These are phyloP conservation scores for Pterophyllum scalare DNA, from an alignment of 2,113 vertebrate genomes.

Conservation along the genomic window DNA sequence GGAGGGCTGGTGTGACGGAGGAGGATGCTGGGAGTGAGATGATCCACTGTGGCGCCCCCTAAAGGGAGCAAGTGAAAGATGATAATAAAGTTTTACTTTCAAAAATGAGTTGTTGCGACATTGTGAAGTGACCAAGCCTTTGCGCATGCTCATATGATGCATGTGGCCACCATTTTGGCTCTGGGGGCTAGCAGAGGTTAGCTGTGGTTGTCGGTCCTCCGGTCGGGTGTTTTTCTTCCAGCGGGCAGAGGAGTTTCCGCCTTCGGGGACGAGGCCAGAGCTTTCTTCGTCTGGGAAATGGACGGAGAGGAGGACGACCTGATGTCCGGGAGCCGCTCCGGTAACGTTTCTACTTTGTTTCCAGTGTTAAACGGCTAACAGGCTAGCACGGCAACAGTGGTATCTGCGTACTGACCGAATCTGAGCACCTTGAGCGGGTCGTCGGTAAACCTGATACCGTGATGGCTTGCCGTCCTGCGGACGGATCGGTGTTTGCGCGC, in stretches of 20 bases:
- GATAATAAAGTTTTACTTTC: too few relatives aligned
- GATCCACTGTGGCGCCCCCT: too few relatives aligned
- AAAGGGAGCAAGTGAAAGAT: too few relatives aligned
- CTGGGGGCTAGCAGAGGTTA: neutral
- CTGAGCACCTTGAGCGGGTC: neutral
- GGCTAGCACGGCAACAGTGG: neutral
- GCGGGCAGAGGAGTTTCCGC: rapidly evolving
- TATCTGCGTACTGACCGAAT: neutral
- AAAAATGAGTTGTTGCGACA: constrained; percentile 6
- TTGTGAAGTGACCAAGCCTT: neutral
- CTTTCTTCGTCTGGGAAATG: constrained; percentile 56
- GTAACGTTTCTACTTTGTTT: constrained; percentile 62
- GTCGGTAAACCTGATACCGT: neutral
- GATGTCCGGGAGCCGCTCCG: constrained; percentile 71
- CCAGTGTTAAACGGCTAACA: neutral
- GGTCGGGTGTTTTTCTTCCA: neutral
- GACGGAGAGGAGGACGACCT: constrained; percentile 81
- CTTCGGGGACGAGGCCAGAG: neutral
- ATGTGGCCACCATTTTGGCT: constrained; percentile 64
- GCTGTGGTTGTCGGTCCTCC: neutral
- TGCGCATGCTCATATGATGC: constrained; percentile 57
- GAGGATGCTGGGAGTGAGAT: too few relatives aligned
- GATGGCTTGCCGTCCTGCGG: neutral
- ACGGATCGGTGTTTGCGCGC: neutral
- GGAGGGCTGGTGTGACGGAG: too few relatives aligned